Conservation (phyloP, 2,113 vertebrate genomes). For the Alethe castanea region DNA sequence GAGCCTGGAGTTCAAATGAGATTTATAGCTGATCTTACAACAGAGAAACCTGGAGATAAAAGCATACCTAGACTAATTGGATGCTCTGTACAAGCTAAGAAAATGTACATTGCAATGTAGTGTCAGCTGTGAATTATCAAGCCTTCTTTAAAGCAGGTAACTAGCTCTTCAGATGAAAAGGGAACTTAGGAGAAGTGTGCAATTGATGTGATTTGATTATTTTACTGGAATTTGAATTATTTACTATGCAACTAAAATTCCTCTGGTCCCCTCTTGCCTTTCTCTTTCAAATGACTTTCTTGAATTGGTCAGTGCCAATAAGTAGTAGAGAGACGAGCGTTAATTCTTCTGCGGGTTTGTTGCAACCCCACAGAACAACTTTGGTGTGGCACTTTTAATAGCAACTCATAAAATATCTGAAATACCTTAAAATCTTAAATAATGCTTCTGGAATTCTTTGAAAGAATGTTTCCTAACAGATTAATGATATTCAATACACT, state of each 20-base stretch:
- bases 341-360: background rate
- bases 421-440: background rate
- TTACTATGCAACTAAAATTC: background rate
- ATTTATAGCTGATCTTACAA: slow-evolving; percentile 48
- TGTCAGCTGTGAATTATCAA: background rate
- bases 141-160: background rate
- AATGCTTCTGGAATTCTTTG: background rate
- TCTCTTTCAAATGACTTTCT: background rate
- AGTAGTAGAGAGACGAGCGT: background rate
- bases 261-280: background rate
- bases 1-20: slow-evolving; percentile 33
- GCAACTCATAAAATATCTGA: background rate
- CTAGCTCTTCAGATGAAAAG: background rate
- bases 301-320: background rate
- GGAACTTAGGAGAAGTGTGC: background rate
- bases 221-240: background rate
- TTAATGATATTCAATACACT: background rate
- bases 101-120: background rate
- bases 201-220: background rate
- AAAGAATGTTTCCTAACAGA: background rate
- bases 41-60: slow-evolving; percentile 41
- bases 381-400: background rate
- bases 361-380: background rate
- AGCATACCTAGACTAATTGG: slow-evolving; percentile 47
- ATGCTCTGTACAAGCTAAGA: background rate